These are phyloP conservation scores for Dione vanillae DNA, from an alignment of 2,888 invertebrate genomes.

Conservation along the genomic window DNA sequence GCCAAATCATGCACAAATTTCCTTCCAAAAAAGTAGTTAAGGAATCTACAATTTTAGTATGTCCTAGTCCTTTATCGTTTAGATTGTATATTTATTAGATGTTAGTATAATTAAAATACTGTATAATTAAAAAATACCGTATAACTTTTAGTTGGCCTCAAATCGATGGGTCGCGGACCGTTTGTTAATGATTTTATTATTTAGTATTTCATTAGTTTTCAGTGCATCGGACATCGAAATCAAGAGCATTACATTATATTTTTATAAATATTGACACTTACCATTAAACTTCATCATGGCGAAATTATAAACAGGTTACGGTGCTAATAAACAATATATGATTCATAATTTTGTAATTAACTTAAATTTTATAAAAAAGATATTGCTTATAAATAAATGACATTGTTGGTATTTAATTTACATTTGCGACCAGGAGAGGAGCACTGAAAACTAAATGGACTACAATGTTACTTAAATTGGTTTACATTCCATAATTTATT, in stretches of 20 bases:
- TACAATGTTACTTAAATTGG: slow-evolving; percentile 25
- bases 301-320: slow-evolving; percentile 30
- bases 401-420: background rate
- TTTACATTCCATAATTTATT: slow-evolving; percentile 43
- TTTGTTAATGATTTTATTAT: slow-evolving; percentile 20
- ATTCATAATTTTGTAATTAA: slow-evolving; percentile 33
- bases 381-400: background rate
- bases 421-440: background rate
- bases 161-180: slow-evolving; percentile 36
- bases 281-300: slow-evolving; percentile 4
- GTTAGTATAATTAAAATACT: slow-evolving; percentile 48
- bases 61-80: slow-evolving; percentile 61
- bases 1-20: slow-evolving; percentile 45
- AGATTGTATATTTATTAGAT: slow-evolving; percentile 57
- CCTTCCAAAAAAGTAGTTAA: slow-evolving; percentile 45
- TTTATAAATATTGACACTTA: slow-evolving; percentile 21
- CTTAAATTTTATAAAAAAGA: slow-evolving; percentile 9
- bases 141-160: slow-evolving; percentile 34
- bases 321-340: slow-evolving; percentile 39
- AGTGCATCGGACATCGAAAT: slow-evolving; percentile 32
- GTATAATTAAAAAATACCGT: slow-evolving; percentile 24
- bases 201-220: slow-evolving; percentile 37
- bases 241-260: slow-evolving; percentile 10
- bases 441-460: slow-evolving; percentile 40
- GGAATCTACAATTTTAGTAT: slow-evolving; percentile 55